These are phyloP conservation scores for Poecilia gillii DNA, from an alignment of 2,797 vertebrate genomes.

Conservation along the genomic window DNA sequence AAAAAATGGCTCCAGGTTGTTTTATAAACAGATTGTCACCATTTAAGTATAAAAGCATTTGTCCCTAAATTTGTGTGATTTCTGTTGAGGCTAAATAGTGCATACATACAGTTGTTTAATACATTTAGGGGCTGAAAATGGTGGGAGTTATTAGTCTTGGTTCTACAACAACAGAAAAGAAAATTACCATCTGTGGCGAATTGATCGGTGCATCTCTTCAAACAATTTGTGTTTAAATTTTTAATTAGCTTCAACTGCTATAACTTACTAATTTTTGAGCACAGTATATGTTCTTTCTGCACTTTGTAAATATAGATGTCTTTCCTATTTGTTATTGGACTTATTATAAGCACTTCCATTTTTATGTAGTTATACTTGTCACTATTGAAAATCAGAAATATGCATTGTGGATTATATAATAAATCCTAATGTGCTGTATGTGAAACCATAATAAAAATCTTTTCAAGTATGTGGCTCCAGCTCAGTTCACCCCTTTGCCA, in stretches of 20 bases:
- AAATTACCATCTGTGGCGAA: neutral
- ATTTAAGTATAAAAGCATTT: neutral
- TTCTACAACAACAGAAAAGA: neutral
- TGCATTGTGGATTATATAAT: conserved; percentile 56
- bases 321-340: conserved; percentile 43
- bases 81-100: neutral
- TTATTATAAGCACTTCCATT: conserved; percentile 44
- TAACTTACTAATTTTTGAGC: conserved; percentile 35
- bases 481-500: neutral
- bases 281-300: conserved; percentile 55
- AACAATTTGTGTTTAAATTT: neutral
- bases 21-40: neutral
- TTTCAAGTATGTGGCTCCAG: neutral
- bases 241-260: conserved; percentile 38
- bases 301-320: conserved; percentile 56
- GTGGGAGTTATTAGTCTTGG: neutral
- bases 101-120: neutral
- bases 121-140: neutral
- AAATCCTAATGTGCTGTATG: conserved; percentile 60
- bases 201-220: neutral
- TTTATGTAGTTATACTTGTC: conserved; percentile 57
- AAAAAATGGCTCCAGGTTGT: neutral
- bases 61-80: neutral
- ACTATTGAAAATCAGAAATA: conserved; percentile 34
- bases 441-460: conserved; percentile 64